phyloP scores from a whole-genome alignment of 2,888 invertebrate genomes.

The Zaprionus obscuricornis region DNA sequence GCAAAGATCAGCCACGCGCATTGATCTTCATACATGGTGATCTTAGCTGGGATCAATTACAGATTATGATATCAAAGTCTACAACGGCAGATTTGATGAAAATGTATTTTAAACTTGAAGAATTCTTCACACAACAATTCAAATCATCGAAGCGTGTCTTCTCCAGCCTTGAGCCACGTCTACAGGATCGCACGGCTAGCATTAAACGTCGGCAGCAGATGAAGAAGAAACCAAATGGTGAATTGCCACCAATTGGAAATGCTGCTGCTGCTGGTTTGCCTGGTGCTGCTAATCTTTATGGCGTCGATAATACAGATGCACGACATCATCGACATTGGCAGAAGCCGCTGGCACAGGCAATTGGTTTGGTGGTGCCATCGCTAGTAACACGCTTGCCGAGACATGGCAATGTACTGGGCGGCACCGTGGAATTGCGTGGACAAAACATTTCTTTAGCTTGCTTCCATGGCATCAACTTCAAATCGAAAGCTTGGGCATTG shows the following conservation, averaged over 20 bases:
- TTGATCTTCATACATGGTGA: slow-evolving; percentile 96
- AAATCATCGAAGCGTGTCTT: slow-evolving; percentile 97
- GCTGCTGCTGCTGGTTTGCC: slow-evolving; percentile 7
- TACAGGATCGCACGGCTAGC: slow-evolving; percentile 81
- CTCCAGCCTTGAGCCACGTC: slow-evolving; percentile 87
- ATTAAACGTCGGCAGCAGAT: slow-evolving; percentile 81
- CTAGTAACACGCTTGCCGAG: slow-evolving; percentile 88
- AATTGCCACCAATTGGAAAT: slow-evolving; percentile 46
- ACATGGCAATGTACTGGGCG: slow-evolving; percentile 91
- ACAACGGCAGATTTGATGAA: slow-evolving; percentile 98
- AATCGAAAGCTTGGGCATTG: slow-evolving; percentile 97
- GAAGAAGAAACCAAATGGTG: slow-evolving; percentile 82
- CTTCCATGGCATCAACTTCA: slow-evolving; percentile 98
- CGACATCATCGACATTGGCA: slow-evolving; percentile 98
- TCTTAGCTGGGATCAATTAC: slow-evolving; percentile 97
- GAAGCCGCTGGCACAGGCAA: slow-evolving; percentile 91
- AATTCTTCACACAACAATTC: slow-evolving; percentile 99
- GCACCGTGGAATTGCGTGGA: slow-evolving; percentile 94
- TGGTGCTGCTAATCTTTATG: slow-evolving; percentile 27
- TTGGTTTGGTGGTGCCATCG: slow-evolving; percentile 91
- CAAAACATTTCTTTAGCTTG: slow-evolving; percentile 97
- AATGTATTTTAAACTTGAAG: slow-evolving; percentile 97
- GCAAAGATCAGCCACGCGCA: slow-evolving; percentile 85
- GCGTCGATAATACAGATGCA: slow-evolving; percentile 85
- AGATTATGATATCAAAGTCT: slow-evolving; percentile 97